Evolutionary conservation across 2,113 vertebrate species (phyloP), one percentile per base, ranked within the genome.

Genomic region (Macrotus californicus): DNA sequence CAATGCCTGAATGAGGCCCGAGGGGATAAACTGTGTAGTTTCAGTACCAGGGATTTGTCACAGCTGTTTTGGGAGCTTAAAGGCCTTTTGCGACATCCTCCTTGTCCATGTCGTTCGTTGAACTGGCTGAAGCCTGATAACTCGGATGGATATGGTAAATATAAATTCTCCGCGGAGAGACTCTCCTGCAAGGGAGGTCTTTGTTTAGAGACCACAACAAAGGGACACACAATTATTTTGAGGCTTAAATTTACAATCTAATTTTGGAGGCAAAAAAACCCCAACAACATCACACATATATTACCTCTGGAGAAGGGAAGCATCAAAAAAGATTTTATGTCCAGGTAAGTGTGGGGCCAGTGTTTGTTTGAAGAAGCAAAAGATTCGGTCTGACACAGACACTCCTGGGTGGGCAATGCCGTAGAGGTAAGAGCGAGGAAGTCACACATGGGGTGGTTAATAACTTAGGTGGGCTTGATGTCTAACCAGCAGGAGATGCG

Each of bases 351-450:
- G 15, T 91, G 41, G 26, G 89, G 41, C 13, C 21, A 15, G 87
- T 75, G 22, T 93, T 95, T 12, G 61, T 86, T 91, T 97, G 70
- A 87, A 92, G 26, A 94, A 93, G 66, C n/a, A 24, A 90, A 69
- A 97, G 59, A 8, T 43, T 59, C 0, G 1, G 9, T 61, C 21
- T 75, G 76, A 31, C 79, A n/a, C 11, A 94, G 36, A 34, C 29
- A 81, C 21, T 81, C 5, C 66, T 8, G 16, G 52, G 66, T 95
- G 82, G n/a, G 77, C 11, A 36, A 41, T 8, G 29, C 39, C 9
- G 2, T 5, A 34, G 84, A 46, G 29, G 10, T 56, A 18, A 69
- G 73, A 36, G 36, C 24, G 87, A 56, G 39, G 61, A 94, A 52
- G 54, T 91, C 91, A 89, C n/a, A 70, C 24, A 3, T 2, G 0